Conservation (phyloP, 2,797 vertebrate species). For the Acanthopagrus latus region DNA sequence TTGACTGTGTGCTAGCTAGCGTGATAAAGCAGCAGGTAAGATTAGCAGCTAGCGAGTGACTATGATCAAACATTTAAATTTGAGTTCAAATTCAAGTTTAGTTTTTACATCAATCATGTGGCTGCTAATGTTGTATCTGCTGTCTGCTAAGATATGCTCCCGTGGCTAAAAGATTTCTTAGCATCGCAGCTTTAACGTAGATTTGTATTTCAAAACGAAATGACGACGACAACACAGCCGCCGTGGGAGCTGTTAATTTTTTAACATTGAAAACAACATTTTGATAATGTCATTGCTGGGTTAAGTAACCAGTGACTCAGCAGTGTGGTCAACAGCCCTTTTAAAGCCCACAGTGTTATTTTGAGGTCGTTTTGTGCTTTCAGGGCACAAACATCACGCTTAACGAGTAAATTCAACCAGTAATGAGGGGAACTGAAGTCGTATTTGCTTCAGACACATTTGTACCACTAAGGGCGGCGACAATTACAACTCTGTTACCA, state of each 20-base stretch:
- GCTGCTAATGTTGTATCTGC: neutral
- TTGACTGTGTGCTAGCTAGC: neutral
- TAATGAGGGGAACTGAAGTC: constrained; percentile 1
- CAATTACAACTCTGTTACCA: neutral
- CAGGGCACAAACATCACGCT: constrained; percentile 13
- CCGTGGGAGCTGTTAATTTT: neutral
- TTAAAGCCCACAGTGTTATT: constrained; percentile 22
- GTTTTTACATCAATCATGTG: neutral
- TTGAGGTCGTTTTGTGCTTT: constrained; percentile 42
- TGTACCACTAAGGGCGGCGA: neutral
- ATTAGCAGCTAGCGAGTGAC: neutral
- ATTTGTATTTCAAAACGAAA: neutral
- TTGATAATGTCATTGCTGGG: neutral
- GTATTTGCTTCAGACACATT: constrained; percentile 3
- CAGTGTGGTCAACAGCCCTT: constrained; percentile 14
- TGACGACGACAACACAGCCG: neutral
- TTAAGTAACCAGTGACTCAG: constrained; percentile 27
- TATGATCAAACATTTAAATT: neutral
- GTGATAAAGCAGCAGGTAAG: neutral
- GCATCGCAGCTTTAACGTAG: neutral
- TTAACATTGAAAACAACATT: constrained; percentile 22
- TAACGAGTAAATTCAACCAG: constrained; percentile 5
- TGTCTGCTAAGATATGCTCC: neutral
- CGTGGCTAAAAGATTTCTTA: neutral
- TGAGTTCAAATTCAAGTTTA: neutral